Evolutionary conservation across 2,888 invertebrate genomes (phyloP).

Genomic region (Mellilla xanthometata): DNA sequence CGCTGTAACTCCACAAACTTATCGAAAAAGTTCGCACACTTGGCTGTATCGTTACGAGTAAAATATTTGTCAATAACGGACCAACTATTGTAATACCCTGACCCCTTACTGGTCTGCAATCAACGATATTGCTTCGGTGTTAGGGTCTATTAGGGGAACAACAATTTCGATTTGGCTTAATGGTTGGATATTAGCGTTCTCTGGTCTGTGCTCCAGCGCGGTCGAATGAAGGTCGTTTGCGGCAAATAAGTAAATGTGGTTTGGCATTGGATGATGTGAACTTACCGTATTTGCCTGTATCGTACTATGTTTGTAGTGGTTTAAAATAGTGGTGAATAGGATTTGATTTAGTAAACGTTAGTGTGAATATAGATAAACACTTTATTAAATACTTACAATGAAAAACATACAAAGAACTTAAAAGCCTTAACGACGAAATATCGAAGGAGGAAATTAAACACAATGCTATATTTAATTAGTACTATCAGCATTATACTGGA

Average conservation of each 20-base stretch:
- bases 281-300: no score
- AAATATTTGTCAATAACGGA: constrained; percentile 26
- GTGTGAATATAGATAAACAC: no score
- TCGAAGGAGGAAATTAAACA: no score
- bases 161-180: constrained; percentile 31
- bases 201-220: constrained; percentile 20
- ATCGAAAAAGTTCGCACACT: constrained; percentile 58
- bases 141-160: constrained; percentile 29
- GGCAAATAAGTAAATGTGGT: constrained; percentile 7
- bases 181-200: constrained; percentile 27
- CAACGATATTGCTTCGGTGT: constrained; percentile 31
- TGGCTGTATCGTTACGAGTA: constrained; percentile 23
- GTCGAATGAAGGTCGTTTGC: constrained; percentile 17
- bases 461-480: no score
- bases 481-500: no score
- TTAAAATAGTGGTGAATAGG: no score
- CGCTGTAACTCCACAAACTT: constrained; percentile 49
- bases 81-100: constrained; percentile 29
- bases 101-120: constrained; percentile 22
- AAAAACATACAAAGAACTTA: no score
- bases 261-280: no score
- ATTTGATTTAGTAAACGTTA: no score
- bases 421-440: no score
- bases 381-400: no score
- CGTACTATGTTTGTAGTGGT: no score